Evolutionary conservation across 1,140 invertebrate species (phyloP).

Genomic region (Neelides sp.): DNA sequence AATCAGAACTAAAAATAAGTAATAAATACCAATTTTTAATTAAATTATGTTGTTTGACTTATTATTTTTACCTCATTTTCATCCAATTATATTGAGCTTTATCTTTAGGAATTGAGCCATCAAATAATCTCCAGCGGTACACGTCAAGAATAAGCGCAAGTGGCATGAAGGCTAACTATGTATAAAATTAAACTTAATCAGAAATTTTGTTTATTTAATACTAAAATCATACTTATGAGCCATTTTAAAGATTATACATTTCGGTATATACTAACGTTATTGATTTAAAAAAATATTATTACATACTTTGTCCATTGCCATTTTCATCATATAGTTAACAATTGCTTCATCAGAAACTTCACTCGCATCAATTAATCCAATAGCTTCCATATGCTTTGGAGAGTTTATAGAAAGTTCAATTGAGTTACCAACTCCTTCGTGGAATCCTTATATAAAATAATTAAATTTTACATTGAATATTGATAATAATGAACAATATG

Average conservation of each 20-base stretch:
- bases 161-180: neutral
- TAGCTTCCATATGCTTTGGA: neutral
- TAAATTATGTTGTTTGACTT: neutral
- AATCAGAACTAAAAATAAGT: neutral
- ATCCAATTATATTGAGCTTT: neutral
- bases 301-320: neutral
- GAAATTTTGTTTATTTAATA: no score
- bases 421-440: neutral
- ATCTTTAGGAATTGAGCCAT: neutral
- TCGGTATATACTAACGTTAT: no score
- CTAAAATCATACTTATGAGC: no score
- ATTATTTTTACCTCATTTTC: neutral
- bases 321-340: neutral
- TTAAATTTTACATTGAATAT: neutral
- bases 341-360: neutral
- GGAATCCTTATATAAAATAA: neutral
- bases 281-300: no score
- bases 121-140: neutral
- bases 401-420: neutral
- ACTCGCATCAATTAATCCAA: neutral
- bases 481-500: neutral
- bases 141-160: neutral
- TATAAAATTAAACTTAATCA: no score
- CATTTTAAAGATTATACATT: no score
- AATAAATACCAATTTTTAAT: neutral